Evolutionary conservation across 1,140 invertebrate genomes (phyloP), one percentile per base, ranked within the genome.

Genomic region (Polyergus mexicanus): DNA sequence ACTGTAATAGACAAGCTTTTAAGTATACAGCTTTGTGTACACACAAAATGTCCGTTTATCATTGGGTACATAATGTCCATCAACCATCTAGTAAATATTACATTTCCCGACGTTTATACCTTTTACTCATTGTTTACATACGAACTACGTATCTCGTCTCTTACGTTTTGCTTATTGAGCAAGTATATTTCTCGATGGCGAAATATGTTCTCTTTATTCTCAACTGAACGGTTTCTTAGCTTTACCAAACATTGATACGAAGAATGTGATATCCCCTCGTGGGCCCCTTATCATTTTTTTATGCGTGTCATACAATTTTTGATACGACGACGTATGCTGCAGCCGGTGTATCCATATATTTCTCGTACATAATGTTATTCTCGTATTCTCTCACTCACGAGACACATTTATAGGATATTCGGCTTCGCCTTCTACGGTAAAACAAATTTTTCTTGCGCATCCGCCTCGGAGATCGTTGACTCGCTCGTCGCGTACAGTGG

Each of bases 381-480:
- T 25, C 25, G 19, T 41, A 71, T 72, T 51, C 13, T 13, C 28
- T 19, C 71, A 25, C 41, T 13, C 28, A 13, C 41, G 11, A 10
- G 38, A 77, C 47, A 32, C 41, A 22, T 62, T 38, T 41, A 22
- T 1, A 38, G 22, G 25, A 78, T 22, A 83, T 63, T 84, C 41
- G 80, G 28, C 7, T 60, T 86, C 28, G 62, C 68, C 60, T 88
- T 88, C 68, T 85, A 85, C 60, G 80, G 74, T 51, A 62, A 19
- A 7, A 13, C 19, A 66, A 78, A 88, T 88, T 68, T 78, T 85
- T 75, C 80, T 88, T 68, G 41, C 22, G 6, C 3, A 47, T 22
- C 8, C 35, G 58, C 22, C 56, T 62, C 56, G 8, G 10, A 25
- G 41, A 63, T 76, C n/a, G 41, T 44, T 51, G 71, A 63, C 25